Evolutionary conservation across 2,797 vertebrate genomes (phyloP), one percentile per base, ranked within the genome.

Genomic region (Salmo trutta): DNA sequence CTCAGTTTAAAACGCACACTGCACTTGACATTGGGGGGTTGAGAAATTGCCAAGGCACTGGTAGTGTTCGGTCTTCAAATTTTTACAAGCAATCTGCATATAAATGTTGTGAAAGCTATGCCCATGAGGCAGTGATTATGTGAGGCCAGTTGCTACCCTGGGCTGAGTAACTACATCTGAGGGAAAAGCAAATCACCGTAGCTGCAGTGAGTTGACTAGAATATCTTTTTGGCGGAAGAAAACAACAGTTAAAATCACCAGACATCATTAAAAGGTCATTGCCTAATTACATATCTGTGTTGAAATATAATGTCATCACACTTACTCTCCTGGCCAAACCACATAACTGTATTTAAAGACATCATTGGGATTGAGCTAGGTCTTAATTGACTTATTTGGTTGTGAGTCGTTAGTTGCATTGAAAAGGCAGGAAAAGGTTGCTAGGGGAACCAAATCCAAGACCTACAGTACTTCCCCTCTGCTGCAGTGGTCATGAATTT

Each of bases 141-240:
- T 72, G 86, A 88, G 89, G 87, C 86, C 86, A 90, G 90, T 91
- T 90, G 82, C 85, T 80, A 76, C 84, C 83, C 82, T 73, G 77
- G 78, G 81, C 86, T 87, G 83, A 62, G 75, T 69, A 83, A 77
- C 77, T 79, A 81, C 62, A 88, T 88, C 86, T 83, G 78, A 81
- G 80, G 3, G 21, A 80, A 80, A 75, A 84, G 83, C 21, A 64
- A 64, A 64, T 21, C 59, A 59, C 71, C 76, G 54, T 77, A 74
- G 83, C 80, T 82, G 81, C 31, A 76, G 79, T 76, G 84, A 84
- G 59, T 67, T 27, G 41, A 51, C 27, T 31, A 33, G 10, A 29
- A 73, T 12, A 56, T 56, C 0, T 73, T 15, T 56, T 5, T 10
- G 71, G 21, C 36, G 5, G 1, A 59, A 36, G 24, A 27, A 27